Evolutionary conservation across 2,797 vertebrate species (phyloP).

Genomic region (Lophotriccus pileatus): DNA sequence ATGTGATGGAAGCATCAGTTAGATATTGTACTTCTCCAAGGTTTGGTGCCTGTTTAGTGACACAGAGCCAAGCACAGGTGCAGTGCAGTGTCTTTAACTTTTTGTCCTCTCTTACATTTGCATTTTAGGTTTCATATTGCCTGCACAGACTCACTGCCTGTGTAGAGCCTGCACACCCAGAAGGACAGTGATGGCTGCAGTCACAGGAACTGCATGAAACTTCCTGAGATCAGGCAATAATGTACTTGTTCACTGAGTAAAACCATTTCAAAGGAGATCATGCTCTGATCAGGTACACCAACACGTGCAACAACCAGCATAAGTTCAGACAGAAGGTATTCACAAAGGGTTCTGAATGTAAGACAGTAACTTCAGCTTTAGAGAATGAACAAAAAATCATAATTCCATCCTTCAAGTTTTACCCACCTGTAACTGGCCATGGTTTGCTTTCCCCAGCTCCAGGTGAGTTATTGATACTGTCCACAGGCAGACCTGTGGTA

Average conservation of each 20-base stretch:
- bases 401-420: background rate
- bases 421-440: background rate
- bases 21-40: background rate
- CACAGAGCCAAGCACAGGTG: background rate
- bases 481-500: background rate
- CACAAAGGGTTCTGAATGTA: background rate
- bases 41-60: background rate
- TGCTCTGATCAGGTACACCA: background rate
- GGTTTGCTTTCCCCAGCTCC: background rate
- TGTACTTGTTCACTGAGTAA: background rate
- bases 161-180: background rate
- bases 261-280: background rate
- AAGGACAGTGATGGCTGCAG: background rate
- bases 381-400: background rate
- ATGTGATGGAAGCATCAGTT: background rate
- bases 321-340: background rate
- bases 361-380: background rate
- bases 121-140: background rate
- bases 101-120: background rate
- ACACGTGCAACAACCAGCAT: background rate
- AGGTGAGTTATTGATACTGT: background rate
- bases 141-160: background rate
- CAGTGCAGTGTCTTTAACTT: background rate
- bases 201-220: background rate
- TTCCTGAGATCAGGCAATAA: constrained; percentile 28